Base-by-base conservation (phyloP, 2,888 invertebrate species). In the Sturmia bella region DNA sequence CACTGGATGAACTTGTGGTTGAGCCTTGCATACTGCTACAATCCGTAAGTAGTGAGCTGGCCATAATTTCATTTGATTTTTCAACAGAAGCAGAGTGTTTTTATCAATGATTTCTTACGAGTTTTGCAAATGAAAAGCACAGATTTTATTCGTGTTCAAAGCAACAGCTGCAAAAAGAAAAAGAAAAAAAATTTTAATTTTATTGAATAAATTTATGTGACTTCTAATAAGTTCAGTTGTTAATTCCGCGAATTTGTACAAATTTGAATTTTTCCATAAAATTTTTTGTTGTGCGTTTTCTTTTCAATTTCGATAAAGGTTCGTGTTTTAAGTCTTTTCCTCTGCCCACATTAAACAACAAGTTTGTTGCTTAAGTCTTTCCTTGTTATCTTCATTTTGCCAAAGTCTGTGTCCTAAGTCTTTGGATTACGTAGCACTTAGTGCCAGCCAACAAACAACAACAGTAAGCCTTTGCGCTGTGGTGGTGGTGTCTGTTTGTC, bases 11-110 rank as follows among this genome's bases (percentile, higher is more conserved):
- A 48, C 90, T 90, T 45, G 90, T 89, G 41, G 88, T 90, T 32
- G 91, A 91, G 70, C 90, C 90, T 83, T 90, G 90, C 78, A 89
- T 86, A 84, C 90, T 91, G 87, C 90, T 89, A 84, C 90, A 90
- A 84, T 91, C 91, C 41, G 80, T 89, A 86, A 88, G 86, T 19
- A 80, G 69, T 19, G 80, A 74, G 13, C 82, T 69, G 37, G 83
- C 79, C 84, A 84, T 84, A 43, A n/a, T 59, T 41, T 21, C 32
- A n/a, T 37, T 50, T 32, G n/a, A 43, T 32, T 45, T 19, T 1
- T 32, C 6, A 32, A 32, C 32, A 32, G 32, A 7, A n/a, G n/a
- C n/a, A n/a, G 32, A 32, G 32, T 9, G 32, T 32, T 32, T 12
- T 69, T 27, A 2, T 21, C 11, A 15, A 52, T 12, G 24, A 27